Conservation (phyloP, 2,113 vertebrate genomes). For the Panthera tigris region DNA sequence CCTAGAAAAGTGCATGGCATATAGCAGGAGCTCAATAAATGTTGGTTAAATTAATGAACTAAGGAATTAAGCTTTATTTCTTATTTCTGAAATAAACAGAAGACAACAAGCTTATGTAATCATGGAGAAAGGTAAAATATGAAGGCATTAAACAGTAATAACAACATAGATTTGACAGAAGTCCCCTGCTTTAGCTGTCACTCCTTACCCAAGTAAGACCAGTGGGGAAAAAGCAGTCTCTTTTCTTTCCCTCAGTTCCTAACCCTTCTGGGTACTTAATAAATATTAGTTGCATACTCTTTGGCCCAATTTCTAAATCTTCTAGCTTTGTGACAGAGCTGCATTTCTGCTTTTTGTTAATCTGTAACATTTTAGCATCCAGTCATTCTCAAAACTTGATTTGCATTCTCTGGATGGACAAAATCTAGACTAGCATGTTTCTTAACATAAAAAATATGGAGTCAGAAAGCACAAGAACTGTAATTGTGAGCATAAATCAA, state of each 20-base stretch:
- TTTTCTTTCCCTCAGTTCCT: background rate
- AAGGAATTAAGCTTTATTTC: background rate
- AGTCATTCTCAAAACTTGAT: slow-evolving; percentile 14
- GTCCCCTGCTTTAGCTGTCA: background rate
- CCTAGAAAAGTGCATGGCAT: background rate
- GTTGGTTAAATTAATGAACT: background rate
- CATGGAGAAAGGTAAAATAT: background rate
- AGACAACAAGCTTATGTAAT: background rate
- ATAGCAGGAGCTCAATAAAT: background rate
- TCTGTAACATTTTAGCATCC: background rate
- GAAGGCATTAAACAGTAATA: background rate
- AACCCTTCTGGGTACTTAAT: background rate
- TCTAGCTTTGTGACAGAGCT: background rate
- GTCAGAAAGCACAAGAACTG: background rate
- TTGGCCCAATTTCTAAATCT: background rate
- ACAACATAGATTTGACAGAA: background rate
- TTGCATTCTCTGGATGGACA: background rate
- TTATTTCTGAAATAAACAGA: slow-evolving; percentile 20
- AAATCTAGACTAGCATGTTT: background rate
- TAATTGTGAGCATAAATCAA: background rate
- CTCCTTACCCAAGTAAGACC: background rate
- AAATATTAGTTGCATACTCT: background rate
- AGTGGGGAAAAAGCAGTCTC: rapidly evolving
- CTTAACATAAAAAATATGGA: background rate
- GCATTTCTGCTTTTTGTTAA: background rate